Evolutionary conservation across 2,888 invertebrate genomes (phyloP), one percentile per base, ranked within the genome.

Genomic region (Camptogramma bilineatum): DNA sequence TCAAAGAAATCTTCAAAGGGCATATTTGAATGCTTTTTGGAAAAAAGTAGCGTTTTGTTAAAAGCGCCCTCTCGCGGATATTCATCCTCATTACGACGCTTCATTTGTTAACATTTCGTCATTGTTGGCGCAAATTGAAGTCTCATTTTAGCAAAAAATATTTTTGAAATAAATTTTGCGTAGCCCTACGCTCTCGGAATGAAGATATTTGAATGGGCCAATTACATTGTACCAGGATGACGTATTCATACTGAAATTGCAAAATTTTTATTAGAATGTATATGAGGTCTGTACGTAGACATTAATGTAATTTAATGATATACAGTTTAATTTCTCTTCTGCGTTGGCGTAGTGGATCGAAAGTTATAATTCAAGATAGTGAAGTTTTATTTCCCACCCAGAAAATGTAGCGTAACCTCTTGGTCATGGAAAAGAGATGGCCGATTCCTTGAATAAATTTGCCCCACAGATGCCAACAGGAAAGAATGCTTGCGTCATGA

Each of bases 41-140:
- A 47, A 63, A 64, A 64, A 67, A 58, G 54, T 64, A 44, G 21
- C 64, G 52, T 62, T 62, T 68, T 50, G 51, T 47, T 62, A 39
- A 57, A 62, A 57, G 65, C 61, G 57, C 57, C 65, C 61, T 57
- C 61, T 61, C 9, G 53, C 52, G 62, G 52, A 48, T 64, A 64
- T 59, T 64, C 58, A 55, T 64, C 52, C 58, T 68, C 39, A 64
- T 67, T 67, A 68, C 57, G 47, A 28, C 42, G 64, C 68, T 64
- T 64, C 57, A 61, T 64, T 68, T 58, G 62, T 66, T 62, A 66
- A 62, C 62, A 62, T 59, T 61, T 50, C 50, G 53, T 57, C 50
- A 61, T 65, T 61, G 65, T 57, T 18, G 44, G 54, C 46, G 48
- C 10, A 65, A 58, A 62, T 66, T 62, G 58, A 60, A 56, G 52